A percentile compares a stretch with the other conserved stretches of the same genome.
Evolutionary conservation across 2,888 invertebrate species (phyloP).

Genomic region (Mellilla xanthometata): DNA sequence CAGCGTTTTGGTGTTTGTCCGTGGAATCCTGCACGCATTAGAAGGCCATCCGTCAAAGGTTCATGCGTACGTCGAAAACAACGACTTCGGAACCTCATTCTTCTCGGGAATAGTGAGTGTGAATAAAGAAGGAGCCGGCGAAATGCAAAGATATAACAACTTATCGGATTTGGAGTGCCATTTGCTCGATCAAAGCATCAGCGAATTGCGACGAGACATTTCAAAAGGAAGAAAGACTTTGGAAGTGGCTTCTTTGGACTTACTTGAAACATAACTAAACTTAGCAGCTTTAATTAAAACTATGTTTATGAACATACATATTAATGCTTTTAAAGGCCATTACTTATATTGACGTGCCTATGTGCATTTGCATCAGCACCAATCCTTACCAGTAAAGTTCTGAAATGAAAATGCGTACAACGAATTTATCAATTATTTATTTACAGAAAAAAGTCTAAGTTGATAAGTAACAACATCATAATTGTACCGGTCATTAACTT

Average conservation of each 20-base stretch:
- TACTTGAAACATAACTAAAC: too few species aligned
- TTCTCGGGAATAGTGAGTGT: constrained; percentile 57
- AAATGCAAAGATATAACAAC: constrained; percentile 52
- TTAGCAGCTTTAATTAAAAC: too few species aligned
- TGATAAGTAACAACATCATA: constrained; percentile 39
- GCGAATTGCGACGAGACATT: constrained; percentile 55
- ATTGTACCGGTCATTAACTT: constrained; percentile 45
- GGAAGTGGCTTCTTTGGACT: constrained; percentile 39
- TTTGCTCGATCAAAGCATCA: constrained; percentile 52
- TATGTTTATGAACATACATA: too few species aligned
- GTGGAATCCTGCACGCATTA: constrained; percentile 78
- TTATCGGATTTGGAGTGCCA: constrained; percentile 52
- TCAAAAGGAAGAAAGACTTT: constrained; percentile 51
- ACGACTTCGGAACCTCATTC: constrained; percentile 62
- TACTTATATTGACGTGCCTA: too few species aligned
- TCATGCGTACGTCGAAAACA: constrained; percentile 60
- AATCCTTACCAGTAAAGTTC: too few species aligned
- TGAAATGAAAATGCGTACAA: constrained; percentile 41
- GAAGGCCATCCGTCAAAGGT: constrained; percentile 45
- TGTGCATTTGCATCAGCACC: too few species aligned
- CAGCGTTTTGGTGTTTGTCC: constrained; percentile 83
- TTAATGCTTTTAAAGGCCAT: too few species aligned
- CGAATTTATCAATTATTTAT: constrained; percentile 65
- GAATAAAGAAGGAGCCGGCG: constrained; percentile 45
- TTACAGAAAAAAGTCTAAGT: constrained; percentile 51